Base-by-base conservation (phyloP, 1,140 invertebrate species). In the Aphis gossypii region DNA sequence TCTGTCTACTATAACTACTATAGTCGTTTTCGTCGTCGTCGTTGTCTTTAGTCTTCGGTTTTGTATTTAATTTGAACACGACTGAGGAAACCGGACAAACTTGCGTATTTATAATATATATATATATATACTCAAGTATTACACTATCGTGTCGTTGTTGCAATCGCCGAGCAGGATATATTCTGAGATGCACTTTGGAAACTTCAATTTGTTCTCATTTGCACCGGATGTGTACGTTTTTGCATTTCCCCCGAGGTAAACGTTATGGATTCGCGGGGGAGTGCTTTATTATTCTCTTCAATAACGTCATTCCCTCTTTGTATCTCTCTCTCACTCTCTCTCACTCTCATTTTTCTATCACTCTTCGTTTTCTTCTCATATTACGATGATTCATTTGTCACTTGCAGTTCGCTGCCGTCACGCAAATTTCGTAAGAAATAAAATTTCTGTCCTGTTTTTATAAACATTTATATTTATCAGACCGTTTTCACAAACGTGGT, bases 171-270 rank as follows among this genome's bases (percentile, higher is more conserved):
- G 25, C 21, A 4, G 89, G 89, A 25, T 60, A 20, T 38, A 56
- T 90, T 90, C 89, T 41, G 89, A 20, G 14, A 18, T 90, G 38
- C 35, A 90, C 51, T 76, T 90, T 90, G 6, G 3, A 90, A 90
- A 83, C 44, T 86, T 93, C 91, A 83, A 83, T 93, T 93, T 84
- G 68, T 93, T 83, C 38, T 83, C 44, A 92, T 76, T 76, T 82
- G 87, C 56, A 46, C 88, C 48, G 84, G 84, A 86, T 46, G 84
- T n/a, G 41, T 38, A 46, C 25, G 84, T 90, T 56, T 68, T 90
- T 90, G 48, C 88, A 90, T 93, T 93, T 93, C 60, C 88, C 46
- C 35, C 86, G 84, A n/a, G 23, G 68, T 68, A 89, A 86, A 86
- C 48, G 46, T 30, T 46, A n/a, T 41, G 44, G 14, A n/a, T 76